Percentiles rank a stretch among this genome's conserved stretches.
Conservation (phyloP, 2,797 vertebrate genomes). For the Periophthalmus magnuspinnatus region DNA sequence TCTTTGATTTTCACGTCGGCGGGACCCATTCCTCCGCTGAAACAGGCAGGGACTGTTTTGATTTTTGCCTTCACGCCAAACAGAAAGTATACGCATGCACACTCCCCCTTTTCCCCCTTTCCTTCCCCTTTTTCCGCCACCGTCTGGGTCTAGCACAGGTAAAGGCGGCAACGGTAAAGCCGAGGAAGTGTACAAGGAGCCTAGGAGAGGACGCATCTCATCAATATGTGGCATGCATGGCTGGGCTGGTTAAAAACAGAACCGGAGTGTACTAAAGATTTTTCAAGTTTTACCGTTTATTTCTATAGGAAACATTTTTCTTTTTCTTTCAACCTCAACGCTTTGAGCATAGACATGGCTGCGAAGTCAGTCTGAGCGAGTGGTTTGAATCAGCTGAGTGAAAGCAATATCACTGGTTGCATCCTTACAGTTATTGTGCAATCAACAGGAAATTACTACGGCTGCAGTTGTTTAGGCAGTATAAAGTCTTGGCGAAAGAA, state of each 20-base stretch:
- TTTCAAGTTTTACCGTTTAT: background rate
- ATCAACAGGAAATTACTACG: background rate
- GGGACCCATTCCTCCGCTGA: conserved; percentile 46
- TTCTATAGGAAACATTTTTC: background rate
- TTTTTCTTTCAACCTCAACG: too few relatives aligned
- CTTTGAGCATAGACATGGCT: background rate
- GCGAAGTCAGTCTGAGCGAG: background rate
- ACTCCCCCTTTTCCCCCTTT: conserved; percentile 15
- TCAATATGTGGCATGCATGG: conserved; percentile 1
- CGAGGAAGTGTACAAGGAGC: conserved; percentile 13
- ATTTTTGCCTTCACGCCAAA: conserved; percentile 52
- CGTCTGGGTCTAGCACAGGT: conserved; percentile 39
- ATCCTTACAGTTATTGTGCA: background rate
- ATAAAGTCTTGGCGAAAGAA: background rate
- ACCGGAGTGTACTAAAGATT: background rate
- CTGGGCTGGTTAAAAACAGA: background rate
- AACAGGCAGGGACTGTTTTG: conserved; percentile 54
- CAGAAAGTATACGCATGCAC: conserved; percentile 49
- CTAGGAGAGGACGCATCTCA: background rate
- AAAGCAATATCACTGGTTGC: background rate
- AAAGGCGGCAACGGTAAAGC: conserved; percentile 37
- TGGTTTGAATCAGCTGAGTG: background rate
- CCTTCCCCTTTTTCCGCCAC: conserved; percentile 30
- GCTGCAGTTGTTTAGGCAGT: background rate
- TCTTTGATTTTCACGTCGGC: conserved; percentile 49